A percentile compares a stretch with the other conserved stretches of the same genome.
Conservation (phyloP, 2,113 vertebrate genomes). For the Paratilapia polleni region DNA sequence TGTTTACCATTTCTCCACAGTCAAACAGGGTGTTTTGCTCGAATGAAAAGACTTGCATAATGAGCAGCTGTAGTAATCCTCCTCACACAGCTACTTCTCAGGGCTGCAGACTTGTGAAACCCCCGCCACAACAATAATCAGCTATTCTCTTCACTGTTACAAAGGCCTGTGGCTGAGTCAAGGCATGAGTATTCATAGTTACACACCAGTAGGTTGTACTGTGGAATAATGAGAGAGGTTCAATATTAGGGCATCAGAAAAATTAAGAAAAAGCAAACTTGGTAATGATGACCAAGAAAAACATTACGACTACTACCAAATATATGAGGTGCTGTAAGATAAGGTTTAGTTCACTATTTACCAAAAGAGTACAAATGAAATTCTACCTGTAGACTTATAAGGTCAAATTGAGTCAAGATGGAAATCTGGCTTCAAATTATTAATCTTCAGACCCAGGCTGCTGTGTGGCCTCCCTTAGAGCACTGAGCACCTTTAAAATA, state of each 20-base stretch:
- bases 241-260: neutral
- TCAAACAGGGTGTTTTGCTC: conserved; percentile 6
- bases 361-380: neutral
- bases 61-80: conserved; percentile 51
- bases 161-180: neutral
- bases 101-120: conserved; percentile 34
- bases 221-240: neutral
- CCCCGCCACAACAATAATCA: conserved; percentile 21
- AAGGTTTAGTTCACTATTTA: neutral
- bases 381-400: neutral
- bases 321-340: neutral
- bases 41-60: conserved; percentile 32
- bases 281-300: neutral
- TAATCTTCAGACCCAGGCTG: neutral
- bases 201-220: neutral
- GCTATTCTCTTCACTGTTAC: conserved; percentile 9
- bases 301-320: neutral
- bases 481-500: neutral
- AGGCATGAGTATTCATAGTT: neutral
- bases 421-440: neutral
- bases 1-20: neutral
- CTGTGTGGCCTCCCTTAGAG: neutral
- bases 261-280: neutral
- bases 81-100: conserved; percentile 47
- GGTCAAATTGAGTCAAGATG: neutral